These are phyloP conservation scores for Corythucha ciliata DNA, from an alignment of 2,888 invertebrate genomes.

Conservation along the genomic window DNA sequence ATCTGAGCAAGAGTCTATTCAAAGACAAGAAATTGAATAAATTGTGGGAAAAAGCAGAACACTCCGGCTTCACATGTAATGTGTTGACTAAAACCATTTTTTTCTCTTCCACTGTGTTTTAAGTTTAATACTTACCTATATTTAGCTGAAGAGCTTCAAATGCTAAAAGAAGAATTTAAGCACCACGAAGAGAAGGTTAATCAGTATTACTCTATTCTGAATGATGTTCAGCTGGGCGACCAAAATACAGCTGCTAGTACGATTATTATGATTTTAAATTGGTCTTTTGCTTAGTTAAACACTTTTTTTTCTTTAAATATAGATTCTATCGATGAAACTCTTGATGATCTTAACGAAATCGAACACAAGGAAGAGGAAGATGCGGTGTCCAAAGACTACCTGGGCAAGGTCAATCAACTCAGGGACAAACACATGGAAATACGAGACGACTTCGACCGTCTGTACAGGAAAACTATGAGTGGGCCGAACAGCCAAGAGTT, in stretches of 20 bases:
- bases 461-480: constrained; percentile 62
- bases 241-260: constrained; percentile 23
- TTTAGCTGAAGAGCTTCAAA: constrained; percentile 63
- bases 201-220: constrained; percentile 71
- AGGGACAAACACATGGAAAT: constrained; percentile 66
- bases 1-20: constrained; percentile 59
- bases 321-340: constrained; percentile 48
- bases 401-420: constrained; percentile 58
- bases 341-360: constrained; percentile 63
- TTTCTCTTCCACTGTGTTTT: constrained; percentile 5
- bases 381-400: constrained; percentile 49
- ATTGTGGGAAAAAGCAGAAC: constrained; percentile 82
- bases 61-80: constrained; percentile 67
- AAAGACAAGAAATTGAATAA: constrained; percentile 83
- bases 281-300: neutral
- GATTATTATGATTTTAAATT: constrained; percentile 18
- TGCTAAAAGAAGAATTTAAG: constrained; percentile 76
- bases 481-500: constrained; percentile 78
- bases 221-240: constrained; percentile 50
- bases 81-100: neutral
- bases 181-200: constrained; percentile 91
- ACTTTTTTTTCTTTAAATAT: constrained; percentile 23
- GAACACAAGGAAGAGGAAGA: constrained; percentile 46
- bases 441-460: constrained; percentile 66
- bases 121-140: constrained; percentile 31